Evolutionary conservation across 2,888 invertebrate species (phyloP).

Genomic region (Salpingus planirostris): DNA sequence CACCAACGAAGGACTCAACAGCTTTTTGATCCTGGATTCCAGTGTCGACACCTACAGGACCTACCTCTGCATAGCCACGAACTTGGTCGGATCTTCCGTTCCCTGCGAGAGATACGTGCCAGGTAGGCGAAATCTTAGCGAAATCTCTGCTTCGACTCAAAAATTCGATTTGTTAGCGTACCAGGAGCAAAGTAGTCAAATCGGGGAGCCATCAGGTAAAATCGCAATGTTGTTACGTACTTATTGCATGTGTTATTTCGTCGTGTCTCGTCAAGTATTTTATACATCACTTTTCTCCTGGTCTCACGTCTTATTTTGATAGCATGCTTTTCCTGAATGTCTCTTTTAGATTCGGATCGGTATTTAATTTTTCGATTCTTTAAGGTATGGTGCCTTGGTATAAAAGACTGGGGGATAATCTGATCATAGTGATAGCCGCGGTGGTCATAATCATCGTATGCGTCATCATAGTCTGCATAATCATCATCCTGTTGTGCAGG

Average conservation of each 20-base stretch:
- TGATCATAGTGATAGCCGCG: constrained; percentile 63
- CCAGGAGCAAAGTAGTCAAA: constrained; percentile 58
- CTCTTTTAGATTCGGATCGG: no score
- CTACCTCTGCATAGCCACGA: constrained; percentile 78
- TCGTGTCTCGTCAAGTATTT: constrained; percentile 2
- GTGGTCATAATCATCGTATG: constrained; percentile 62
- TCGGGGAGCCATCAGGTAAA: constrained; percentile 44
- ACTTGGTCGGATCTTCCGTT: constrained; percentile 60
- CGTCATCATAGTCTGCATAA: constrained; percentile 75
- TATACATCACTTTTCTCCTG: constrained; percentile 29
- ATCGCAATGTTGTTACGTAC: constrained; percentile 2
- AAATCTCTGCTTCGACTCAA: no score
- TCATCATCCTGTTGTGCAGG: constrained; percentile 77
- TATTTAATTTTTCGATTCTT: no score
- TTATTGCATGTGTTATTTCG: no score
- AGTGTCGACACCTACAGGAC: constrained; percentile 59
- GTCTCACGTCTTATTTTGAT: no score
- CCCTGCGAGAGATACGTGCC: constrained; percentile 60
- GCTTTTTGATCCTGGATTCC: constrained; percentile 55
- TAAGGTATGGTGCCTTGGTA: constrained; percentile 57
- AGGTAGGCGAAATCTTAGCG: no score
- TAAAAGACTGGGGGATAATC: constrained; percentile 60
- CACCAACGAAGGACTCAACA: constrained; percentile 45
- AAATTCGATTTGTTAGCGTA: no score
- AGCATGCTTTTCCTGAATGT: no score